Base-by-base conservation (phyloP, 1,140 invertebrate genomes). In the Drosophila malerkotliana region DNA sequence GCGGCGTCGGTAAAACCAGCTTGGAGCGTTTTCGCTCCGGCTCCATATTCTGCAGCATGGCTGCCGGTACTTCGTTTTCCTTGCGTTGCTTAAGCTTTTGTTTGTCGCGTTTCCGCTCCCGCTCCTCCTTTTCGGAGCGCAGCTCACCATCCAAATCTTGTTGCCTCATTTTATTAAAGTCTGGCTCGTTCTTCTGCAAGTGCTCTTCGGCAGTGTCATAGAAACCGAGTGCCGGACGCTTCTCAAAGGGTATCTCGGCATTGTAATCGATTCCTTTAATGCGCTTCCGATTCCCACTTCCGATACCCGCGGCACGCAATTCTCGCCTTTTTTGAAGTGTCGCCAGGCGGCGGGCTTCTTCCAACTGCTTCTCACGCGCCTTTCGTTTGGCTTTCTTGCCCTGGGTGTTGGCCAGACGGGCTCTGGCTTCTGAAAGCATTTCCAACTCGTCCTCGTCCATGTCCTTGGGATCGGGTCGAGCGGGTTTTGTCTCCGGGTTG, bases 401-500 rank as follows among this genome's bases (percentile, higher is more conserved):
- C 91, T 99, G 99, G 2, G 99, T 99, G 92, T 99, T 99, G 1
- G 99, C 99, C 21, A 99, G 93, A 90, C 99, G 95, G 48, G 99
- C 99, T 84, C 99, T 94, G 3, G 99, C 99, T 93, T 99, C 99
- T 0, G 98, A 99, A 41, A 99, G 92, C 99, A 99, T 99, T 93
- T 99, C 99, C 87, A 99, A 92, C 92, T 99, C 98, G 95, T 99
- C 98, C 95, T 99, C 98, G 93, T 99, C 99, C 99, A 99, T 99
- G 91, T 99, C 99, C 85, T 99, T 98, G n/a, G 99, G 98, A 94
- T 99, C 99, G 12, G 99, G 99, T 58, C 99, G 94, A 0, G 99
- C 99, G 26, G 99, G 99, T 92, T 99, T 99, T 10, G 98, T 99
- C 93, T 99, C 99, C 18, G 99, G 99, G 93, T 99, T 99, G 0